These are phyloP conservation scores for Thymelicus lineola DNA, from an alignment of 2,888 invertebrate species.

Conservation along the genomic window DNA sequence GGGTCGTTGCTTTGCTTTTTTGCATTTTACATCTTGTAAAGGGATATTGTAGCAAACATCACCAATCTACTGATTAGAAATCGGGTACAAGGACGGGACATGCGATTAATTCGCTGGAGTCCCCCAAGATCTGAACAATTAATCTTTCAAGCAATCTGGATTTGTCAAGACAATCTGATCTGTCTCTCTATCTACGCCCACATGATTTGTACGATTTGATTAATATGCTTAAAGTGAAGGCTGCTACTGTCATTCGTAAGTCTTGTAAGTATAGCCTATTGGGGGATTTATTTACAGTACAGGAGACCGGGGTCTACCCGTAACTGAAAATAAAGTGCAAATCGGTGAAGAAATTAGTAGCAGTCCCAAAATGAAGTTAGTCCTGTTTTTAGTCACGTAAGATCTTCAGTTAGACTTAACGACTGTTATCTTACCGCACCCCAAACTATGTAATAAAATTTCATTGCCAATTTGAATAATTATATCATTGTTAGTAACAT, in stretches of 20 bases:
- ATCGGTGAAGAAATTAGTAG: too few species aligned
- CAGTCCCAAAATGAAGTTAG: too few species aligned
- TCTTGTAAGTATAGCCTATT: not conserved
- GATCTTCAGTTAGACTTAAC: too few species aligned
- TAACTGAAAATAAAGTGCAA: too few species aligned
- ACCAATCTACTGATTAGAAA: conserved; percentile 17
- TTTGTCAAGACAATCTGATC: conserved; percentile 18
- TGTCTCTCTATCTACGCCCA: conserved; percentile 6
- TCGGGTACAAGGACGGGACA: conserved; percentile 24
- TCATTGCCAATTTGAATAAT: too few species aligned
- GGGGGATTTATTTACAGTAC: too few species aligned
- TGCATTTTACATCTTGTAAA: not conserved
- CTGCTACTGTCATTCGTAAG: not conserved
- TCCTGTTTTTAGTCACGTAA: too few species aligned
- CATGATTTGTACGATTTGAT: not conserved
- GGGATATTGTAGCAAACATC: not conserved
- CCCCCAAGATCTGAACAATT: conserved; percentile 21
- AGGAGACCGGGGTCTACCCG: too few species aligned
- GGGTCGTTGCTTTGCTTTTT: too few species aligned
- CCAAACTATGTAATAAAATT: too few species aligned
- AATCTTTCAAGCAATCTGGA: conserved; percentile 27
- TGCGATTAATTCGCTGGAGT: conserved; percentile 12
- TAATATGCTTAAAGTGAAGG: not conserved
- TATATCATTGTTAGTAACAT: too few species aligned
- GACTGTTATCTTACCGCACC: too few species aligned